phyloP scores from a whole-genome alignment of 2,888 invertebrate species.

The Deroplatys truncata region DNA sequence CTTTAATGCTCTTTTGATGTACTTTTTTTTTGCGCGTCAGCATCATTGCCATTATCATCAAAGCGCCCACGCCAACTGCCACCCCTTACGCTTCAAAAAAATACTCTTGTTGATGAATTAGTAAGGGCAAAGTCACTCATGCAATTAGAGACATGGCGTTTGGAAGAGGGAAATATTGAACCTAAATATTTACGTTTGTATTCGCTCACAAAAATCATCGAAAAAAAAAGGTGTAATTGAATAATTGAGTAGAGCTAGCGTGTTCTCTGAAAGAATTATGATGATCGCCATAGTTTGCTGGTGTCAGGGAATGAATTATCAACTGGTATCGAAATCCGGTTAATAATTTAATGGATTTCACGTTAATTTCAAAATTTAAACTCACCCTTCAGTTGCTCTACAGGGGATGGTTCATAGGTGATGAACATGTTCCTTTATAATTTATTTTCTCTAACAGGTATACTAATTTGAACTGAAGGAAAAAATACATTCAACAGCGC shows the following conservation, averaged over 20 bases:
- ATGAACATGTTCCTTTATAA: not conserved
- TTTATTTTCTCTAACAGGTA: not conserved
- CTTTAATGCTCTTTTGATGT: conserved; percentile 18
- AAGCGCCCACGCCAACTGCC: not conserved
- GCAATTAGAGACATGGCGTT: not conserved
- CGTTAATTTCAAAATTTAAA: not conserved
- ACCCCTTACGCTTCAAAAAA: not conserved
- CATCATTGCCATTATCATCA: not conserved
- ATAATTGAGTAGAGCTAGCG: not conserved
- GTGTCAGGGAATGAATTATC: not conserved
- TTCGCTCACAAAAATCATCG: not conserved
- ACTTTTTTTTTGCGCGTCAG: conserved; percentile 8
- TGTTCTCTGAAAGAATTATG: not conserved
- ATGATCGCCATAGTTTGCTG: not conserved
- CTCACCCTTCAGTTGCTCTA: not conserved
- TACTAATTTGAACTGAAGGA: too few relatives aligned
- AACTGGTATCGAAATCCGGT: not conserved
- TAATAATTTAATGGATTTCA: not conserved
- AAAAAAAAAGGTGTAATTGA: not conserved
- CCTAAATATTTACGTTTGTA: not conserved
- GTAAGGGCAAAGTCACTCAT: conserved; percentile 9
- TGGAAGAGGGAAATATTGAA: not conserved
- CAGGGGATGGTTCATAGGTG: not conserved
- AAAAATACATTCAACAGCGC: too few relatives aligned
- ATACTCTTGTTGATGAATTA: conserved; percentile 4